phyloP scores from a whole-genome alignment of 2,113 vertebrate genomes.

The Bos javanicus region DNA sequence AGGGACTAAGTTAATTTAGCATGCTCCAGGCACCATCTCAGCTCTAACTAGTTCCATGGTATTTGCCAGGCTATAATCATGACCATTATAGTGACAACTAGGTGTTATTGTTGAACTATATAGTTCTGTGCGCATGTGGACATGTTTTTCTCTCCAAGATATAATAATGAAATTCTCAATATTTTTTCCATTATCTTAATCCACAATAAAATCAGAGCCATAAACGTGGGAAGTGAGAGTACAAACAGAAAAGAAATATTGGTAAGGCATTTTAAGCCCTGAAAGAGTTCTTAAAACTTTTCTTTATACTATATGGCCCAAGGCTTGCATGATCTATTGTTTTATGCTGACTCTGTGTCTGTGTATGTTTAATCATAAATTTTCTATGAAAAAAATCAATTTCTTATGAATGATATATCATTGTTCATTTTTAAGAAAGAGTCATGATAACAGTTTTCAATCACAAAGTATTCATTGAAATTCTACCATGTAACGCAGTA shows the following conservation, averaged over 20 bases:
- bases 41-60: background rate
- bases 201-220: background rate
- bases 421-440: background rate
- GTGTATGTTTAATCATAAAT: background rate
- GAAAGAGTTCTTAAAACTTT: background rate
- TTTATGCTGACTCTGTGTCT: background rate
- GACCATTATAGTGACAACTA: background rate
- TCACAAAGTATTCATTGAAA: background rate
- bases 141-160: background rate
- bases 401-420: background rate
- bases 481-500: background rate
- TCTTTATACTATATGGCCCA: background rate
- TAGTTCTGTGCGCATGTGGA: background rate
- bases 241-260: conserved; percentile 13
- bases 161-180: background rate
- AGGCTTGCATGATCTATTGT: background rate
- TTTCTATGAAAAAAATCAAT: background rate
- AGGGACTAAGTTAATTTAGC: background rate
- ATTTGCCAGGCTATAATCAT: background rate
- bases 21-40: background rate
- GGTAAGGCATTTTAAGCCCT: background rate
- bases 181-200: background rate
- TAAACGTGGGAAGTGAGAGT: background rate
- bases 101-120: background rate
- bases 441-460: background rate